phyloP scores from a whole-genome alignment of 2,797 vertebrate genomes.

The Anomalospiza imberbis region DNA sequence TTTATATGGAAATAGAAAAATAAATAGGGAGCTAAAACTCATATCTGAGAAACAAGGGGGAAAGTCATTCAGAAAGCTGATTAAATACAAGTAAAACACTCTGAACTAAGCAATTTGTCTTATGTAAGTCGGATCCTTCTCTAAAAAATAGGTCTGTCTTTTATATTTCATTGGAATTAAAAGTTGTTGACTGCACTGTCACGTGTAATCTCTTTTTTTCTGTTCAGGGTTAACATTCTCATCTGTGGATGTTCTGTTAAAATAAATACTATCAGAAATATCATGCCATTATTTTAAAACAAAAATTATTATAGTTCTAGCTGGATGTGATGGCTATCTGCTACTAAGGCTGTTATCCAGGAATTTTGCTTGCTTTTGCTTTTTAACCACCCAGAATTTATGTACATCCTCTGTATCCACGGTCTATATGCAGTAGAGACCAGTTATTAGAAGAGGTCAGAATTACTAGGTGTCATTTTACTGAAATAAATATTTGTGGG shows the following conservation, averaged over 20 bases:
- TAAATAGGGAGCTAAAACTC: not conserved
- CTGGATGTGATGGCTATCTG: not conserved
- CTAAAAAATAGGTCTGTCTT: conserved; percentile 32
- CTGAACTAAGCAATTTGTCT: not conserved
- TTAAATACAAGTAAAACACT: conserved; percentile 52
- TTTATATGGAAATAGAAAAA: conserved; percentile 40
- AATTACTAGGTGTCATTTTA: conserved; percentile 16
- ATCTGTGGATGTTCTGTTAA: conserved; percentile 43
- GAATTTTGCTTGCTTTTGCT: not conserved
- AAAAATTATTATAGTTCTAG: conserved; percentile 29
- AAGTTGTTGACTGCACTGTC: conserved; percentile 30
- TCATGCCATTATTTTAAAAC: conserved; percentile 21
- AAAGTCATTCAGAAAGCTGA: not conserved
- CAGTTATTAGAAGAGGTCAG: not conserved
- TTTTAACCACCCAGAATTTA: not conserved
- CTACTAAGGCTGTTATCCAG: not conserved
- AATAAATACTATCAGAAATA: conserved; percentile 36
- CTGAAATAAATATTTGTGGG: conserved; percentile 9
- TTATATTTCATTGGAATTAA: not conserved
- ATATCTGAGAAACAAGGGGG: not conserved
- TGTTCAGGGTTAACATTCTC: conserved; percentile 45
- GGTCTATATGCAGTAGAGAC: not conserved
- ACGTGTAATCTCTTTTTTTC: conserved; percentile 8
- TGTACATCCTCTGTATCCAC: not conserved
- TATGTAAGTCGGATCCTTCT: not conserved